Conservation (phyloP, 2,797 vertebrate genomes). For the Pipistrellus nathusii region DNA sequence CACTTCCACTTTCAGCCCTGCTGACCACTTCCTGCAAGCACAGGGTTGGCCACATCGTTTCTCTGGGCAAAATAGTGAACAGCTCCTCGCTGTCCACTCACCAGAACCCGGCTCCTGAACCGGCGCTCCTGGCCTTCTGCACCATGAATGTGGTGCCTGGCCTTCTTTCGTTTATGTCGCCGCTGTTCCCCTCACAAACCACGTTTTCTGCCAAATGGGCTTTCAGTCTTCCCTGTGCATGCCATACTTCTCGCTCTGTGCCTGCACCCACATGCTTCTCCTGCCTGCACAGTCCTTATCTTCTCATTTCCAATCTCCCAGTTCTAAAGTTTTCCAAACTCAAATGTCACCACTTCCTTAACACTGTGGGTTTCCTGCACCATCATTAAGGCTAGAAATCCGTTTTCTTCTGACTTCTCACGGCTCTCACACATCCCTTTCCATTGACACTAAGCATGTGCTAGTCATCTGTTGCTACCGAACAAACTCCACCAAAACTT, state of each 20-base stretch:
- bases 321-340: neutral
- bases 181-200: neutral
- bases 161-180: neutral
- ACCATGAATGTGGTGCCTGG: neutral
- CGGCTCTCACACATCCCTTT: neutral
- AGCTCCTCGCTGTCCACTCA: neutral
- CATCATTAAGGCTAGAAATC: neutral
- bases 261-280: neutral
- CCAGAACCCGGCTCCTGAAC: neutral
- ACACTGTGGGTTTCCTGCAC: neutral
- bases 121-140: neutral
- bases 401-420: neutral
- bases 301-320: neutral
- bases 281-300: neutral
- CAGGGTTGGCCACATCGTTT: neutral
- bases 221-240: neutral
- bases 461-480: neutral
- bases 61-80: neutral
- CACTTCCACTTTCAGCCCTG: neutral
- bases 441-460: neutral
- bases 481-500: neutral
- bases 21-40: neutral
- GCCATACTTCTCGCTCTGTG: neutral
- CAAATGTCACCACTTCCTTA: neutral
- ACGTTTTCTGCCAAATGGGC: neutral